Percentiles rank a stretch among this genome's conserved stretches.
Conservation (phyloP, 2,888 invertebrate species). For the Kuschelorhynchus macadamiae region DNA sequence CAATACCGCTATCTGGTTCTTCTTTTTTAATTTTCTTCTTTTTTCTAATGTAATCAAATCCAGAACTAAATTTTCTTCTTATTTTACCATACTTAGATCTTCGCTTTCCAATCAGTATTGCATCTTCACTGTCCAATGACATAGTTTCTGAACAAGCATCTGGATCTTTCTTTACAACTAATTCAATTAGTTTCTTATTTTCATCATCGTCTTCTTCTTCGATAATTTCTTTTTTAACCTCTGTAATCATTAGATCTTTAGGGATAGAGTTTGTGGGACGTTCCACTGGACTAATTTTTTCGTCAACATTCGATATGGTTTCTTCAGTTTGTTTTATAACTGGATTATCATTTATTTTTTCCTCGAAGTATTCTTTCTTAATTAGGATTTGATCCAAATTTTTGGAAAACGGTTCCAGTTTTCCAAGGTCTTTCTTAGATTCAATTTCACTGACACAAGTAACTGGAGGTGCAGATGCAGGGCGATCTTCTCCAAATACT, state of each 20-base stretch:
- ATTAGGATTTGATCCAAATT: slow-evolving; percentile 57
- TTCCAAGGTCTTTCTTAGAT: slow-evolving; percentile 53
- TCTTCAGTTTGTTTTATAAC: not conserved
- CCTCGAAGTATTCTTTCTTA: slow-evolving; percentile 65
- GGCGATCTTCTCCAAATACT: slow-evolving; percentile 85
- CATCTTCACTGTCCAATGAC: slow-evolving; percentile 64
- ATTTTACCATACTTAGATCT: slow-evolving; percentile 76
- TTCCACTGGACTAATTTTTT: slow-evolving; percentile 53
- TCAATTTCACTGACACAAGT: slow-evolving; percentile 71
- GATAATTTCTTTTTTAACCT: slow-evolving; percentile 59
- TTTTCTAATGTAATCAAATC: slow-evolving; percentile 91
- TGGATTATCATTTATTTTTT: slow-evolving; percentile 24
- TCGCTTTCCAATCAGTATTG: slow-evolving; percentile 54
- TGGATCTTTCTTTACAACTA: slow-evolving; percentile 63
- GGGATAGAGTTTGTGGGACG: slow-evolving; percentile 57
- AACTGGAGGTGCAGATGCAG: slow-evolving; percentile 85
- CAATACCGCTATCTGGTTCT: slow-evolving; percentile 60
- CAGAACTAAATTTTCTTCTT: slow-evolving; percentile 84
- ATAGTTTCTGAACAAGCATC: slow-evolving; percentile 64
- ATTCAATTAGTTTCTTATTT: slow-evolving; percentile 59
- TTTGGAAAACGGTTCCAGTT: slow-evolving; percentile 43
- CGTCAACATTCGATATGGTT: slow-evolving; percentile 50
- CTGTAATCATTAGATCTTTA: slow-evolving; percentile 59
- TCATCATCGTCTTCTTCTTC: slow-evolving; percentile 59
- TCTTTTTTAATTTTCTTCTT: slow-evolving; percentile 83